A percentile compares a stretch with the other conserved stretches of the same genome.
phyloP scores from a whole-genome alignment of 2,888 invertebrate genomes.

The Pomacea canaliculata region DNA sequence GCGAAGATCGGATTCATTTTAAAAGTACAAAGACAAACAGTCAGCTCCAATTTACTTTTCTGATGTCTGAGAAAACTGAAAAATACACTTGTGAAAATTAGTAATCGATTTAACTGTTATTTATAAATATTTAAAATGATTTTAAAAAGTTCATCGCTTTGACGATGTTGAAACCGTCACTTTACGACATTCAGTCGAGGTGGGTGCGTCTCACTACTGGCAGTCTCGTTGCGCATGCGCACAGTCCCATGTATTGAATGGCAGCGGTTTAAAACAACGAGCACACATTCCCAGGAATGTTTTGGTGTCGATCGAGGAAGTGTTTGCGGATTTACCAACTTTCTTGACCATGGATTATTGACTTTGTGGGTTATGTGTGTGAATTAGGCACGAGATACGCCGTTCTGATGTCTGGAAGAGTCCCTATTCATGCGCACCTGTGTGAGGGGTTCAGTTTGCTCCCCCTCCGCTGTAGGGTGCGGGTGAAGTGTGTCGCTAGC shows the following conservation, averaged over 20 bases:
- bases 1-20: no score
- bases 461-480: slow-evolving; percentile 20
- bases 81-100: no score
- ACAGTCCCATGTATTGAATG: slow-evolving; percentile 37
- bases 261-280: slow-evolving; percentile 39
- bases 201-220: slow-evolving; percentile 16
- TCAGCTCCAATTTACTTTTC: no score
- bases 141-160: neutral
- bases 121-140: no score
- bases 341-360: slow-evolving; percentile 11
- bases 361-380: no score
- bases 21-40: no score
- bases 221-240: slow-evolving; percentile 37
- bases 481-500: slow-evolving; percentile 16
- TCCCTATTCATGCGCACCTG: slow-evolving; percentile 18
- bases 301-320: slow-evolving; percentile 23
- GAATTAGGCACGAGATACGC: neutral
- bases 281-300: slow-evolving; percentile 38
- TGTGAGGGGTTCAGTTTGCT: slow-evolving; percentile 19
- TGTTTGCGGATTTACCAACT: slow-evolving; percentile 12
- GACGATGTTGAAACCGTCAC: neutral
- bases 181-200: slow-evolving; percentile 24
- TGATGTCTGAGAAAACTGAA: no score
- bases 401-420: slow-evolving; percentile 19
- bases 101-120: no score